Conservation (phyloP, 2,797 vertebrate species). For the Triplophysa yarkandensis region DNA sequence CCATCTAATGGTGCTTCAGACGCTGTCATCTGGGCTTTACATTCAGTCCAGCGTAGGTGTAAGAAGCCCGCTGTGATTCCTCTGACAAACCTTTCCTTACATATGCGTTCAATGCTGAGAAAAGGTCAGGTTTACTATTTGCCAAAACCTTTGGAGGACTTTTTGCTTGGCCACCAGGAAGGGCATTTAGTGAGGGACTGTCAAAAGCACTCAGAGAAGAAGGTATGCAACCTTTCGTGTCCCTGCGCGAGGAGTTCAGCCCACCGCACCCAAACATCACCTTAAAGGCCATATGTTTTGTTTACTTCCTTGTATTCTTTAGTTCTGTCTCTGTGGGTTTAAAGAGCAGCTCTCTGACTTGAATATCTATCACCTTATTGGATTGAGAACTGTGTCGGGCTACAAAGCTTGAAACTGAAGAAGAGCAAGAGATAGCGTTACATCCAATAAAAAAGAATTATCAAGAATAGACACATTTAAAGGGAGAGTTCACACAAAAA, state of each 20-base stretch:
- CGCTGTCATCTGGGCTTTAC: conserved; percentile 52
- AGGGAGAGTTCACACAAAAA: not conserved
- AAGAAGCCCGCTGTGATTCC: conserved; percentile 40
- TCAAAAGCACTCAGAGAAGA: conserved; percentile 68
- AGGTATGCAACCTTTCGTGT: conserved; percentile 76
- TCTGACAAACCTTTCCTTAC: conserved; percentile 59
- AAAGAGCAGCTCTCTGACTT: conserved; percentile 57
- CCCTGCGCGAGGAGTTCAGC: conserved; percentile 63
- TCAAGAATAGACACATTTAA: not conserved
- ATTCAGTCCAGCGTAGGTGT: conserved; percentile 38
- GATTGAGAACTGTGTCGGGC: conserved; percentile 28
- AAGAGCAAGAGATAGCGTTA: not conserved
- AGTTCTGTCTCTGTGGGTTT: conserved; percentile 61
- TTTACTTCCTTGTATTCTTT: conserved; percentile 75
- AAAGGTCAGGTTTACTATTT: conserved; percentile 74
- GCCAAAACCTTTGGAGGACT: conserved; percentile 62
- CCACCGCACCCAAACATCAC: conserved; percentile 68
- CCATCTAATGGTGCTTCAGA: conserved; percentile 59
- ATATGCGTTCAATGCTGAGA: conserved; percentile 52
- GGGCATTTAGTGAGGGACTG: conserved; percentile 69
- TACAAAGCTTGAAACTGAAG: conserved; percentile 1
- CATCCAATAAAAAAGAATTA: not conserved
- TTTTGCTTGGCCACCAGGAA: conserved; percentile 63
- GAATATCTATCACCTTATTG: conserved; percentile 64
- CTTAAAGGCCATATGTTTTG: conserved; percentile 78